A percentile compares a stretch with the other conserved stretches of the same genome.
Conservation (phyloP, 2,113 vertebrate genomes). For the Pitta sordida region DNA sequence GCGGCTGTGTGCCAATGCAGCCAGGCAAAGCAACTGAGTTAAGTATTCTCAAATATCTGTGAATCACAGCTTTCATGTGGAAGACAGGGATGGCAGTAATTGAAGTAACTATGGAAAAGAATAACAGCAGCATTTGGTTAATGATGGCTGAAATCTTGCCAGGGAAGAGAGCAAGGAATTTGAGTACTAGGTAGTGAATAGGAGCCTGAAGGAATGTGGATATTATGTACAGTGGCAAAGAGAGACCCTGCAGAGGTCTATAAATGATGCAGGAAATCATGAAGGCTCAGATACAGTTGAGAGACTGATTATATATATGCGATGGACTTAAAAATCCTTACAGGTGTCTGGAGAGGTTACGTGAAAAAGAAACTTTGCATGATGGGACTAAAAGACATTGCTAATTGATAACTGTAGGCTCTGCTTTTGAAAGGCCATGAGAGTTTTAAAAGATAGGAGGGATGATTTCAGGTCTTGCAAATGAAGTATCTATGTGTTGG, state of each 20-base stretch:
- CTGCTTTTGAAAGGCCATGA: neutral
- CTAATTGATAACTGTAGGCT: neutral
- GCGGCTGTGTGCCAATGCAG: neutral
- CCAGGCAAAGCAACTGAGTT: neutral
- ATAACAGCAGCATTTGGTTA: neutral
- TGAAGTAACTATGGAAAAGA: neutral
- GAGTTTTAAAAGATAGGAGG: neutral
- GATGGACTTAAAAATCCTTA: neutral
- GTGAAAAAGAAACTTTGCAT: neutral
- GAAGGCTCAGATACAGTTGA: neutral
- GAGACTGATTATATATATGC: neutral
- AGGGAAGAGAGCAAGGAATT: neutral
- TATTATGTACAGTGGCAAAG: neutral
- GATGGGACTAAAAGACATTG: slow-evolving; percentile 10
- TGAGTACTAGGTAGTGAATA: neutral
- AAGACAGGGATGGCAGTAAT: neutral
- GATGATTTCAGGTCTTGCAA: neutral
- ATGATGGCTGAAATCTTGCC: neutral
- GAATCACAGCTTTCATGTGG: neutral
- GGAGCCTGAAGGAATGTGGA: neutral
- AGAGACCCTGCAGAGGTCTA: neutral
- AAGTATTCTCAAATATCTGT: neutral
- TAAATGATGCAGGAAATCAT: slow-evolving; percentile 35
- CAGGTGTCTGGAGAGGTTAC: neutral
- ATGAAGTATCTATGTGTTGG: rapidly evolving